These are phyloP conservation scores for Hyppa rectilinea DNA, from an alignment of 2,888 invertebrate genomes.

Conservation along the genomic window DNA sequence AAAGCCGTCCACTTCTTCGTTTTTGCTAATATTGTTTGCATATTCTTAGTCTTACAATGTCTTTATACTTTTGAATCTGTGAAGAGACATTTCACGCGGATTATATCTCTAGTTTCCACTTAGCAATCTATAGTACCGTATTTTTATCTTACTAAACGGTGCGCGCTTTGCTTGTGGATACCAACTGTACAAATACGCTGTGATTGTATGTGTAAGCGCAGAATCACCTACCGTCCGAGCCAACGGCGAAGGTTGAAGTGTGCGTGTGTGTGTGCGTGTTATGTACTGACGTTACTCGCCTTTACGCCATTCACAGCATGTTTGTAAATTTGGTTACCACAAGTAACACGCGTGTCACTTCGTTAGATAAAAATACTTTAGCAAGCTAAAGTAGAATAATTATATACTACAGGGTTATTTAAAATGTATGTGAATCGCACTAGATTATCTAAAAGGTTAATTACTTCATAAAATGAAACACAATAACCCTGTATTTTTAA, in stretches of 20 bases:
- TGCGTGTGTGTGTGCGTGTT: too few species aligned
- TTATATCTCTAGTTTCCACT: slow-evolving; percentile 51
- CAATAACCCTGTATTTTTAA: slow-evolving; percentile 62
- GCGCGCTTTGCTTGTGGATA: too few species aligned
- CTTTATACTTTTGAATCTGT: slow-evolving; percentile 29
- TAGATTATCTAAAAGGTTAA: not conserved
- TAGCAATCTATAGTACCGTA: slow-evolving; percentile 24
- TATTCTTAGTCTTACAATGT: slow-evolving; percentile 49
- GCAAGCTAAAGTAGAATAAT: slow-evolving; percentile 38
- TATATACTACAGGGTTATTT: slow-evolving; percentile 62
- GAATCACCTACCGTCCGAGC: too few species aligned
- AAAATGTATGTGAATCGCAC: not conserved
- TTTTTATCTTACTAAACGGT: too few species aligned
- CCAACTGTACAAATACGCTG: too few species aligned
- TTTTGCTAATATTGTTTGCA: slow-evolving; percentile 63
- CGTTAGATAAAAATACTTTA: not conserved
- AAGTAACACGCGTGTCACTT: too few species aligned
- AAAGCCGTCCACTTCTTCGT: slow-evolving; percentile 50
- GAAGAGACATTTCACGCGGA: slow-evolving; percentile 47
- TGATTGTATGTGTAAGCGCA: too few species aligned
- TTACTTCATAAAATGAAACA: slow-evolving; percentile 7
- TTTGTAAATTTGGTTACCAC: too few species aligned
- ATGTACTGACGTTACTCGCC: too few species aligned
- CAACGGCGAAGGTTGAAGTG: too few species aligned
- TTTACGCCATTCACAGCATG: too few species aligned